Conservation (phyloP, 2,797 vertebrate genomes). For the Salarias fasciatus region DNA sequence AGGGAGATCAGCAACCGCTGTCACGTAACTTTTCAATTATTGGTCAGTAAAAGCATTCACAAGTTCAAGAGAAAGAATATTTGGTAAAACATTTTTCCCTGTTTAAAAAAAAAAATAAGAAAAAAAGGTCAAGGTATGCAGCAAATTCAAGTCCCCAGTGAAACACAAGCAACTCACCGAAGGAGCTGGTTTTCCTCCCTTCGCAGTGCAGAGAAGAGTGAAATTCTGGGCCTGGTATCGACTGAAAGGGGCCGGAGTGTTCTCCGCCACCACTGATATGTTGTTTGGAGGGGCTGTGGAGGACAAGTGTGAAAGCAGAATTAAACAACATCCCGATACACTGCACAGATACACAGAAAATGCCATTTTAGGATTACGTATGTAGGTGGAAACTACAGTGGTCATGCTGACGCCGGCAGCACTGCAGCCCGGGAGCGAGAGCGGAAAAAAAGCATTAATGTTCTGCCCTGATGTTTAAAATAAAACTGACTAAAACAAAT, state of each 20-base stretch:
- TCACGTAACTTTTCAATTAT: constrained; percentile 19
- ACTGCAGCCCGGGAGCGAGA: constrained; percentile 6
- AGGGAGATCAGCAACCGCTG: constrained; percentile 19
- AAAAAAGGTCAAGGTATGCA: constrained; percentile 21
- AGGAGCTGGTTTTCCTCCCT: constrained; percentile 94
- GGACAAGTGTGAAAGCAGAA: constrained; percentile 37
- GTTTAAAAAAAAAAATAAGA: constrained; percentile 29
- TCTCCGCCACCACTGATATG: constrained; percentile 92
- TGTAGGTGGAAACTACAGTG: constrained; percentile 10
- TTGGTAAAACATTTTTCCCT: constrained; percentile 5
- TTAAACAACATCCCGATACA: constrained; percentile 22
- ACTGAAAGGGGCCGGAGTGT: constrained; percentile 93
- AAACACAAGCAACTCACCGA: constrained; percentile 84
- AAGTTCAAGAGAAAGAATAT: neutral
- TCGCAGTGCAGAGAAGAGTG: constrained; percentile 94
- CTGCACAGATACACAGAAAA: constrained; percentile 18
- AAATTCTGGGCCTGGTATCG: constrained; percentile 98
- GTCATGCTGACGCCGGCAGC: constrained; percentile 11
- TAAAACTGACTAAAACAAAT: constrained; percentile 41
- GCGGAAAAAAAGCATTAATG: constrained; percentile 3
- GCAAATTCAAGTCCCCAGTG: constrained; percentile 22
- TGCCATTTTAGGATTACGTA: constrained; percentile 2
- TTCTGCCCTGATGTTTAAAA: constrained; percentile 27
- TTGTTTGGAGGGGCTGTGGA: constrained; percentile 92
- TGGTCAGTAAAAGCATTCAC: constrained; percentile 11